A percentile compares a stretch with the other conserved stretches of the same genome.
These are phyloP conservation scores for Salvelinus alpinus DNA, from an alignment of 2,113 vertebrate genomes.

Conservation along the genomic window DNA sequence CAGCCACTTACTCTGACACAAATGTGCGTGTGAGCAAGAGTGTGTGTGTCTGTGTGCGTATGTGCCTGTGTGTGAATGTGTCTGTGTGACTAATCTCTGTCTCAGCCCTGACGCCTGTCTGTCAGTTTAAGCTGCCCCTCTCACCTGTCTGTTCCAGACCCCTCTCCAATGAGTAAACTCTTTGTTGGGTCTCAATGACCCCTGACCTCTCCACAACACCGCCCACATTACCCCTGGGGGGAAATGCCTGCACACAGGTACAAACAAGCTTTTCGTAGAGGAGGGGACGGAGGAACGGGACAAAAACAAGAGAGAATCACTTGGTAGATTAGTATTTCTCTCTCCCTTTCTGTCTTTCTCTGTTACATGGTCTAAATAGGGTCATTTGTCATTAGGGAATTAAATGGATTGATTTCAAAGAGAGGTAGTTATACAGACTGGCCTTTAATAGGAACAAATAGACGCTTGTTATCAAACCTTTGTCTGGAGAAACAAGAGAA, in stretches of 20 bases:
- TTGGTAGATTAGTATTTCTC: slow-evolving; percentile 40
- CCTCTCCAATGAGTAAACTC: slow-evolving; percentile 21
- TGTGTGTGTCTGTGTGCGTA: slow-evolving; percentile 13
- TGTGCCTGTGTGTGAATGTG: slow-evolving; percentile 1
- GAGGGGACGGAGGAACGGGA: slow-evolving; percentile 2
- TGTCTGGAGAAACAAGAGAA: slow-evolving; percentile 28
- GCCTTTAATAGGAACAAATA: slow-evolving; percentile 59
- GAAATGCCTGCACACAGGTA: slow-evolving; percentile 48
- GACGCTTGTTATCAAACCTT: slow-evolving; percentile 47
- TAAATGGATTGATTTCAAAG: slow-evolving; percentile 64
- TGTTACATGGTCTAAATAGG: slow-evolving; percentile 24
- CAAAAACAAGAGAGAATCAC: slow-evolving; percentile 40
- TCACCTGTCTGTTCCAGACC: slow-evolving; percentile 7
- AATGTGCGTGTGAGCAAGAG: not conserved
- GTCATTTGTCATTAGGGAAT: slow-evolving; percentile 59
- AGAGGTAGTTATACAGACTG: slow-evolving; percentile 45
- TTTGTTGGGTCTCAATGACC: slow-evolving; percentile 39
- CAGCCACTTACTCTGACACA: not conserved
- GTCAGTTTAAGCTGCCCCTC: slow-evolving; percentile 11
- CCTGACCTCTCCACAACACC: slow-evolving; percentile 34
- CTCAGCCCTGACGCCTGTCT: slow-evolving; percentile 5
- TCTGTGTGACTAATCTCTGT: not conserved
- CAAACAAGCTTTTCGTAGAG: slow-evolving; percentile 8
- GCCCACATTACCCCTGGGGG: slow-evolving; percentile 36
- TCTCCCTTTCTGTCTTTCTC: slow-evolving; percentile 21